Conservation (phyloP, 64 coral and sea anemone genomes). For the Platygyra sinensis region DNA sequence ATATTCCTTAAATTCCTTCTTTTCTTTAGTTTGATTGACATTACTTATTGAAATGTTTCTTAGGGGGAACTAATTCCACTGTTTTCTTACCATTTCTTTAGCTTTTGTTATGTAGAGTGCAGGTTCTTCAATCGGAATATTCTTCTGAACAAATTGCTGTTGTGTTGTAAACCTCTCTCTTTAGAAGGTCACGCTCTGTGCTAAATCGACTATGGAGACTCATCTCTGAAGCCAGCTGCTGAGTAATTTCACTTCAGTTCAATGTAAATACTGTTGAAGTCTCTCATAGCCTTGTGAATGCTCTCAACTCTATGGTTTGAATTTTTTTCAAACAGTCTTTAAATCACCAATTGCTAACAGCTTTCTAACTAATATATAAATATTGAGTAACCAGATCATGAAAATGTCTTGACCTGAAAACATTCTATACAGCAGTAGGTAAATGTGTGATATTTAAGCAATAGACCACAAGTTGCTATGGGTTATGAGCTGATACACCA, state of each 20-base stretch:
- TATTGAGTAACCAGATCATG: no score
- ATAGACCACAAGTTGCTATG: no score
- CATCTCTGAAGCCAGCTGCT: conserved; percentile 26
- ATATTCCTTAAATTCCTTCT: background rate
- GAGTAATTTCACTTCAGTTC: background rate
- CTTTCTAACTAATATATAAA: no score
- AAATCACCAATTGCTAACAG: no score
- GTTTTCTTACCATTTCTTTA: background rate
- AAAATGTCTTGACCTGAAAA: no score
- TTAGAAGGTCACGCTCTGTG: conserved; percentile 44
- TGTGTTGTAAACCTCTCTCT: conserved; percentile 9
- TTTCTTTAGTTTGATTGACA: background rate
- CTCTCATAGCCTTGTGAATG: background rate
- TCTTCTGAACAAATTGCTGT: conserved; percentile 29
- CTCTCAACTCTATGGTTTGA: background rate
- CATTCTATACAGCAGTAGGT: no score
- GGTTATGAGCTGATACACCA: no score
- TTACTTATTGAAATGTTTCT: background rate
- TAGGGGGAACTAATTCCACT: background rate
- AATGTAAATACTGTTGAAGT: conserved; percentile 34
- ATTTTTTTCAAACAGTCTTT: background rate
- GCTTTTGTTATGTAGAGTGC: background rate
- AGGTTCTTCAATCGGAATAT: background rate
- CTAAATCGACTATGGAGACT: conserved; percentile 41
- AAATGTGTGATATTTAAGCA: no score